Percentiles rank a stretch among this genome's conserved stretches.
Conservation (phyloP, 2,888 invertebrate genomes). For the Ellobium chinense region DNA sequence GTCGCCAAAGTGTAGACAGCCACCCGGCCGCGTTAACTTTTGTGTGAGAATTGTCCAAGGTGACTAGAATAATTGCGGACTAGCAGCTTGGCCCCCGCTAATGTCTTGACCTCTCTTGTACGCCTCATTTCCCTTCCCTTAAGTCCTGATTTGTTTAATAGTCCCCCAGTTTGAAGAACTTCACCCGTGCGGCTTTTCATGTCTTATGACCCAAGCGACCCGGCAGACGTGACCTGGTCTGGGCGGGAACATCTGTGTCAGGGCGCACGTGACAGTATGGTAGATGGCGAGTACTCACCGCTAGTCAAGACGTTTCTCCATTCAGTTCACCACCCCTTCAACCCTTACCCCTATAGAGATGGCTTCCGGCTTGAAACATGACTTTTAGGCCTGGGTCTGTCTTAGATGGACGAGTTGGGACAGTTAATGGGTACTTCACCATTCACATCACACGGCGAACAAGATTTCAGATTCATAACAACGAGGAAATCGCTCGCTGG, state of each 20-base stretch:
- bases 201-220: background rate
- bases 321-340: background rate
- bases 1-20: background rate
- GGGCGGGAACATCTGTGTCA: constrained; percentile 17
- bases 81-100: constrained; percentile 16
- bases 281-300: background rate
- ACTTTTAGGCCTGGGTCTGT: background rate
- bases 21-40: background rate
- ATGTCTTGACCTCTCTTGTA: background rate
- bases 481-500: too few relatives aligned
- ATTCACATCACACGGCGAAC: background rate
- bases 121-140: constrained; percentile 15
- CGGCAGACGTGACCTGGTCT: constrained; percentile 7
- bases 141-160: constrained; percentile 33
- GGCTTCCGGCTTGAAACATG: constrained; percentile 8
- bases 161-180: background rate
- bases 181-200: background rate
- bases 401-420: background rate
- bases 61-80: background rate
- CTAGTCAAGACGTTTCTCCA: background rate
- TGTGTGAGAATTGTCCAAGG: background rate
- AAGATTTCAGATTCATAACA: too few relatives aligned
- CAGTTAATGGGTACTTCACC: background rate
- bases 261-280: background rate
- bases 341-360: background rate